Evolutionary conservation across 2,113 vertebrate genomes (phyloP).

Genomic region (Phycodurus eques): DNA sequence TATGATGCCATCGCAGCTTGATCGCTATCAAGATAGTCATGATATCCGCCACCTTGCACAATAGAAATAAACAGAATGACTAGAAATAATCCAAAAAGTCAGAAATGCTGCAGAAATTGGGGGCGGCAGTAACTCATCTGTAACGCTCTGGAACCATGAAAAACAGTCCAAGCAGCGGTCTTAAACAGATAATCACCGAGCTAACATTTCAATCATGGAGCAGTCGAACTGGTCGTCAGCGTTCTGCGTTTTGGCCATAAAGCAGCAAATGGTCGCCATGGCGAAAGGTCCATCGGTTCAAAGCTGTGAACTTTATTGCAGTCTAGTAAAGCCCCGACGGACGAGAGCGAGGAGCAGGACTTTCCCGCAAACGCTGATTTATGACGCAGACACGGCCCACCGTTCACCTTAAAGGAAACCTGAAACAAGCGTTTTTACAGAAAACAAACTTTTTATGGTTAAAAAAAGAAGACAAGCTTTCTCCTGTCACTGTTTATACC

Average conservation of each 20-base stretch:
- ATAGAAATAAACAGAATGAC: not conserved
- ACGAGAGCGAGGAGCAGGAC: not conserved
- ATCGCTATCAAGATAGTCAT: not conserved
- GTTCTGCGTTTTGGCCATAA: conserved; percentile 1
- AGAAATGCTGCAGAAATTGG: not conserved
- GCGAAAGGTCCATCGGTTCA: conserved; percentile 9
- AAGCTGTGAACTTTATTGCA: conserved; percentile 23
- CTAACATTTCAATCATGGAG: not conserved
- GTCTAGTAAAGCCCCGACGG: conserved; percentile 13
- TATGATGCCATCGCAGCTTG: too few relatives aligned
- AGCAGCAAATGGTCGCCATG: not conserved
- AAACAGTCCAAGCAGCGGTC: not conserved
- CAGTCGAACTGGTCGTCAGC: not conserved
- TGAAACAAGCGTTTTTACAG: not conserved
- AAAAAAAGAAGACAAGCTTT: not conserved
- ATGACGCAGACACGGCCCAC: conserved; percentile 14
- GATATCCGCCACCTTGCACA: not conserved
- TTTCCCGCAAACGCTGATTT: conserved; percentile 39
- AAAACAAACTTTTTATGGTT: conserved; percentile 6
- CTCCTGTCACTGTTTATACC: not conserved
- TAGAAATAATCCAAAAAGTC: not conserved
- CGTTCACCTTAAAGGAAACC: not conserved
- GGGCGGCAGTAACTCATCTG: not conserved
- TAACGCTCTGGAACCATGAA: not conserved
- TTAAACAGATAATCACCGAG: conserved; percentile 5